These are phyloP conservation scores for Coptodon rendalli DNA, from an alignment of 2,113 vertebrate species.

Conservation along the genomic window DNA sequence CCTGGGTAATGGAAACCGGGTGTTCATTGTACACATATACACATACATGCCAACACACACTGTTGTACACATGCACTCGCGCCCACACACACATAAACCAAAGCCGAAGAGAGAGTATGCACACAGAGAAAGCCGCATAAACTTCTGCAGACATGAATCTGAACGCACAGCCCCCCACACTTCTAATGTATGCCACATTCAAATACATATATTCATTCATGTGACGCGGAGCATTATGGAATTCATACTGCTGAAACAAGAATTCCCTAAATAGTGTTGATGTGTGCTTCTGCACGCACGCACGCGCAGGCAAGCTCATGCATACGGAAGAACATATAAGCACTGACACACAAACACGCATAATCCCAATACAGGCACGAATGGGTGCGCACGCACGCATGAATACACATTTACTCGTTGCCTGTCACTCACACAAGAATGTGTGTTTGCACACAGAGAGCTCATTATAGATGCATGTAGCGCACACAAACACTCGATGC, in stretches of 20 bases:
- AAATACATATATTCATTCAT: neutral
- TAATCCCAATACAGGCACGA: conserved; percentile 22
- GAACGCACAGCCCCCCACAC: conserved; percentile 6
- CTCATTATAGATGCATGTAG: conserved; percentile 38
- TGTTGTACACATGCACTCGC: neutral
- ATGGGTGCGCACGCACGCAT: conserved; percentile 12
- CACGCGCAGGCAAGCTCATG: conserved; percentile 22
- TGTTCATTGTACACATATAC: conserved; percentile 46
- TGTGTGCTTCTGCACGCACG: conserved; percentile 31
- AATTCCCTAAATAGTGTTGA: conserved; percentile 27
- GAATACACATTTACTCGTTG: neutral
- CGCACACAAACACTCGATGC: neutral
- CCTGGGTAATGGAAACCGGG: conserved; percentile 70
- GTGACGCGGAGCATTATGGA: conserved; percentile 12
- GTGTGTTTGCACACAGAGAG: neutral
- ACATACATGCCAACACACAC: conserved; percentile 7
- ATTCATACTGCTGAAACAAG: conserved; percentile 8
- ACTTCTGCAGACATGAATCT: conserved; percentile 30
- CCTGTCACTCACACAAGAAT: neutral
- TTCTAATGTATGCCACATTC: neutral
- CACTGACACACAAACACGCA: neutral
- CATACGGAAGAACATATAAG: conserved; percentile 36
- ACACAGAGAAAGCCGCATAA: conserved; percentile 14
- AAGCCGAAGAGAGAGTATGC: conserved; percentile 9
- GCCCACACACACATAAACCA: neutral